These are phyloP conservation scores for Sicus ferrugineus DNA, from an alignment of 2,888 invertebrate species.

Conservation along the genomic window DNA sequence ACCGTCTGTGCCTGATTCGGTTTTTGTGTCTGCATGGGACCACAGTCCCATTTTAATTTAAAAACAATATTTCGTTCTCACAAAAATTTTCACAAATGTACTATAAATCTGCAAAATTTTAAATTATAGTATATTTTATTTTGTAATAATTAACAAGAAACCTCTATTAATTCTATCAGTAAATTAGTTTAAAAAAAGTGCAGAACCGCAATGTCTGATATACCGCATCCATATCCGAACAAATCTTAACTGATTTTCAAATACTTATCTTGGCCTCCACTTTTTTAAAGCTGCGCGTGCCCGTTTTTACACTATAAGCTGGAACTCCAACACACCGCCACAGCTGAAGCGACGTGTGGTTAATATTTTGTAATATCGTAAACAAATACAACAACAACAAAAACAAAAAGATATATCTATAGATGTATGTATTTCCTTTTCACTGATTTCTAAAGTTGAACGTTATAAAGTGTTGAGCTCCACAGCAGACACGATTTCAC, in stretches of 20 bases:
- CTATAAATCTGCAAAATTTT: no score
- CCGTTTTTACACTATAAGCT: background rate
- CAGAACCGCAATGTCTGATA: background rate
- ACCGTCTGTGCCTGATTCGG: no score
- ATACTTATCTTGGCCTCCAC: background rate
- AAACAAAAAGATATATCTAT: slow-evolving; percentile 39
- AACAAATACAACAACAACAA: slow-evolving; percentile 7
- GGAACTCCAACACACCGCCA: background rate
- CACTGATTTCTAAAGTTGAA: background rate
- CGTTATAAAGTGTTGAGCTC: background rate
- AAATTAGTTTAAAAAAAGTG: no score
- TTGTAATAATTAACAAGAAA: no score
- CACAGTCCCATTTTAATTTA: no score
- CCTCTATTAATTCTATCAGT: no score
- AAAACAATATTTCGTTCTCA: no score
- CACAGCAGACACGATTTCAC: slow-evolving; percentile 11
- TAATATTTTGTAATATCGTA: slow-evolving; percentile 20
- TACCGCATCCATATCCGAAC: background rate
- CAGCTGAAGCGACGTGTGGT: background rate
- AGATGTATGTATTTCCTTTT: slow-evolving; percentile 8
- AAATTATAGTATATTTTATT: no score
- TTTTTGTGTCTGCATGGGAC: no score
- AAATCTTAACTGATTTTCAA: slow-evolving; percentile 22
- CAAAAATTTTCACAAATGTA: no score
- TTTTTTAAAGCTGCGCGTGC: background rate